Base-by-base conservation (phyloP, 2,888 invertebrate genomes). In the Ichneumon xanthorius region DNA sequence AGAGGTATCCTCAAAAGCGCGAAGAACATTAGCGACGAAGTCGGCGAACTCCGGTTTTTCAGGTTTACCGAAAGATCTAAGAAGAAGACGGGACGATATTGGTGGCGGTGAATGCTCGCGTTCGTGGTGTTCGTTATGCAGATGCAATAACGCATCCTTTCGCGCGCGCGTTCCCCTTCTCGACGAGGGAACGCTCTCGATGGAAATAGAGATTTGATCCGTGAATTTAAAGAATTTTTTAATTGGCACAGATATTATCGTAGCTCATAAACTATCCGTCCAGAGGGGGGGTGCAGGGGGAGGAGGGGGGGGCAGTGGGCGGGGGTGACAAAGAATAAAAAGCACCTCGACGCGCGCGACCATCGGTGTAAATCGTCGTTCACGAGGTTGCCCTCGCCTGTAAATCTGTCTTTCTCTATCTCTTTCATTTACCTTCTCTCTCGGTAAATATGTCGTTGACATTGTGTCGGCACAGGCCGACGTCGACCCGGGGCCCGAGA, bases 161-260 rank as follows among this genome's bases (percentile, higher is more conserved):
- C 82, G 81, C 86, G 82, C 68, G 80, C 63, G 70, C 73, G 45
- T 26, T 55, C 33, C 40, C 72, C 79, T 67, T 63, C 73, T 63
- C 73, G 63, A n/a, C 68, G 73, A 65, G 72, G 84, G 79, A 80
- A 76, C 80, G 84, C 82, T 81, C 82, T 85, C 83, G 85, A 88
- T 87, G 87, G 87, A 88, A 87, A 88, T 88, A 88, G 88, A 88
- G 88, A 88, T 88, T 87, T 87, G 87, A 87, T 88, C 81, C 85
- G 86, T 80, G 86, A 88, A 88, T 88, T 88, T 88, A 86, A 88
- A 88, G 88, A 88, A 88, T 88, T 88, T 88, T 88, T 88, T 88
- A 88, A 88, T 88, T 88, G 88, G 88, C 86, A 88, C 84, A 87
- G 88, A 88, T 88, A 86, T 86, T 87, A 88, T 88, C 88, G 82